Conservation (phyloP, 2,888 invertebrate species). For the Cacoxenus indagator region DNA sequence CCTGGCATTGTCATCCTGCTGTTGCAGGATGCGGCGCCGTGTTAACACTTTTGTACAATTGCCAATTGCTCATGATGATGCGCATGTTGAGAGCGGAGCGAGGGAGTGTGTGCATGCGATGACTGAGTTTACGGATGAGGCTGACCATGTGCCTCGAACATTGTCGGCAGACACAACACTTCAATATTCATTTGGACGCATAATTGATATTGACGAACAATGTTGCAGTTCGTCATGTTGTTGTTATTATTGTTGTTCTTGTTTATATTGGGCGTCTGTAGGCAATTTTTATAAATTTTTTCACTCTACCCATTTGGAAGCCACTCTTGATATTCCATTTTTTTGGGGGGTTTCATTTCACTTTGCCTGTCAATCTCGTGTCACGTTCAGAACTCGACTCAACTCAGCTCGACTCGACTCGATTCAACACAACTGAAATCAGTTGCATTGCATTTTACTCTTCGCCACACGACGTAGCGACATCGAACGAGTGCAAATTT, state of each 20-base stretch:
- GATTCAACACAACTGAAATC: slow-evolving; percentile 1
- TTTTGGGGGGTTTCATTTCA: slow-evolving; percentile 32
- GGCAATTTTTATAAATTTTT: slow-evolving; percentile 60
- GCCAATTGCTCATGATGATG: slow-evolving; percentile 47
- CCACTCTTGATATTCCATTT: slow-evolving; percentile 14
- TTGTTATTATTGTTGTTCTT: neutral
- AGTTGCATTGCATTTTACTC: neutral
- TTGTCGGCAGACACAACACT: slow-evolving; percentile 56
- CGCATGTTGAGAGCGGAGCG: neutral
- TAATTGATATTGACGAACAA: slow-evolving; percentile 65
- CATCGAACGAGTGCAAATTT: slow-evolving; percentile 66
- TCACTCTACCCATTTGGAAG: neutral
- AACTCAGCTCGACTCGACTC: neutral
- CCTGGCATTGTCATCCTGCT: neutral
- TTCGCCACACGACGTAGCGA: neutral
- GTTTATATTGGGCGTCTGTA: slow-evolving; percentile 26
- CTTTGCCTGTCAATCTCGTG: slow-evolving; percentile 64
- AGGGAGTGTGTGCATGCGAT: no score
- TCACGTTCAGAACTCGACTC: slow-evolving; percentile 47
- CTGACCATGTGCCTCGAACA: slow-evolving; percentile 9
- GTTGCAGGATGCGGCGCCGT: slow-evolving; percentile 56
- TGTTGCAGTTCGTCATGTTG: slow-evolving; percentile 49
- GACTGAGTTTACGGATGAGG: no score
- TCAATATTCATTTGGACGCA: slow-evolving; percentile 65
- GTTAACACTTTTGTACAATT: slow-evolving; percentile 64